phyloP scores from a whole-genome alignment of 2,888 invertebrate genomes.

The Trachelus stipa region DNA sequence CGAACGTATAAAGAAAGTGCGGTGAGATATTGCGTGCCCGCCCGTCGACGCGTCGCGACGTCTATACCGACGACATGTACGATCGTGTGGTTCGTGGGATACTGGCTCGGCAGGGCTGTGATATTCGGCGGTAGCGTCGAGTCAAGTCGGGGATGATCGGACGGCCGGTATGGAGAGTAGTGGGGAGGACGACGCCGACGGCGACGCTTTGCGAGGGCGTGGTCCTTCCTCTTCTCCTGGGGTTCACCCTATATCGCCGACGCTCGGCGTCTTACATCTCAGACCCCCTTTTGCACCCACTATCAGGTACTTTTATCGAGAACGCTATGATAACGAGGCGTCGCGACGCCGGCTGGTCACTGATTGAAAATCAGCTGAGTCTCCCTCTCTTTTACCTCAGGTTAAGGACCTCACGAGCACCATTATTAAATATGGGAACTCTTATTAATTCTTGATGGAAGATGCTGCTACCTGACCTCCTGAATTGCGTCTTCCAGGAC shows the following conservation, averaged over 20 bases:
- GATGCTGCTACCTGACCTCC: background rate
- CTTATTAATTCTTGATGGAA: background rate
- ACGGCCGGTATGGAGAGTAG: conserved; percentile 26
- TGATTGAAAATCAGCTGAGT: conserved; percentile 21
- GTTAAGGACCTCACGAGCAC: conserved; percentile 12
- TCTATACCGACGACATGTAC: conserved; percentile 24
- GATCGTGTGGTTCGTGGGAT: conserved; percentile 35
- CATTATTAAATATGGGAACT: background rate
- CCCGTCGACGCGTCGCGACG: conserved; percentile 4
- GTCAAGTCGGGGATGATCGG: conserved; percentile 36
- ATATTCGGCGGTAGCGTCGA: conserved; percentile 18
- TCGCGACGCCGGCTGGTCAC: conserved; percentile 10
- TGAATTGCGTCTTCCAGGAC: background rate
- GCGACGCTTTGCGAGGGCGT: conserved; percentile 29
- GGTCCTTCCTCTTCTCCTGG: conserved; percentile 13
- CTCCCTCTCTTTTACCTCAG: conserved; percentile 22
- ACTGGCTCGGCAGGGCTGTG: conserved; percentile 31
- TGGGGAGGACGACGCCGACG: conserved; percentile 15
- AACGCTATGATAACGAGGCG: conserved; percentile 31
- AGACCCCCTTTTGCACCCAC: background rate
- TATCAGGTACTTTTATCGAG: conserved; percentile 35
- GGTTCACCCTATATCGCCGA: conserved; percentile 7
- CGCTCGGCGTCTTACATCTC: conserved; percentile 26
- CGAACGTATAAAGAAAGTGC: background rate
- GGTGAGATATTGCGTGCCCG: background rate